Evolutionary conservation across 2,797 vertebrate species (phyloP).

Genomic region (Phyllotis vaccarum): DNA sequence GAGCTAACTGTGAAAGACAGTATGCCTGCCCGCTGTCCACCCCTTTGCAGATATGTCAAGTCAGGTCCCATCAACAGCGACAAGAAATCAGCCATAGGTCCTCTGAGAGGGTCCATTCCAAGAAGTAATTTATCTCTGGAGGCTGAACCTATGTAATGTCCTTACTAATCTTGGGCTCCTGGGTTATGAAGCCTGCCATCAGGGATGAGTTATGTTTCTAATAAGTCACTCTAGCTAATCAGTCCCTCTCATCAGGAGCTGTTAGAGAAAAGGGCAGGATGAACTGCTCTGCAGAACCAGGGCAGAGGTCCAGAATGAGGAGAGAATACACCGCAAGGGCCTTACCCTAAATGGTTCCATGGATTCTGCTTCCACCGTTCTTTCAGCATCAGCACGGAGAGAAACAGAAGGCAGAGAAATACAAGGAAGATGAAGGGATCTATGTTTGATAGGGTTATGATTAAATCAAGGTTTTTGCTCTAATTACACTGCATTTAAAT

Average conservation of each 20-base stretch:
- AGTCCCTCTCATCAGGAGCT: slow-evolving; percentile 83
- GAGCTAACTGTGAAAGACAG: not conserved
- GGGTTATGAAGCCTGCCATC: slow-evolving; percentile 85
- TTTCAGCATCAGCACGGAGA: slow-evolving; percentile 42
- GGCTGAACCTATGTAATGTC: slow-evolving; percentile 76
- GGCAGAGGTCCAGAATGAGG: slow-evolving; percentile 62
- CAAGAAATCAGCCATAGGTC: slow-evolving; percentile 74
- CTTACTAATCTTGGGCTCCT: slow-evolving; percentile 80
- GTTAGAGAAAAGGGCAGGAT: slow-evolving; percentile 68
- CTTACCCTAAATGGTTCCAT: slow-evolving; percentile 68
- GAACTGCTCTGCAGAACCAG: slow-evolving; percentile 50
- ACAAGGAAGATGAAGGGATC: slow-evolving; percentile 81
- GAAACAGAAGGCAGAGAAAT: not conserved
- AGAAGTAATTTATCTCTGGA: slow-evolving; percentile 80
- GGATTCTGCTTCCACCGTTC: slow-evolving; percentile 45
- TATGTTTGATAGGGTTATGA: slow-evolving; percentile 86
- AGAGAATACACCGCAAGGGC: slow-evolving; percentile 47
- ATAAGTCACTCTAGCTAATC: slow-evolving; percentile 86
- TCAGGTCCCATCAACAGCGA: not conserved
- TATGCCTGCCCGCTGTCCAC: not conserved
- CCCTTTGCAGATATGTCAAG: slow-evolving; percentile 1
- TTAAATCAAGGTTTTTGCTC: slow-evolving; percentile 89
- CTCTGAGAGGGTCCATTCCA: slow-evolving; percentile 74
- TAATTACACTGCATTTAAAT: slow-evolving; percentile 90
- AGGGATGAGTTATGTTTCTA: slow-evolving; percentile 84